phyloP scores from a whole-genome alignment of 2,797 vertebrate species.

The Squalus acanthias region DNA sequence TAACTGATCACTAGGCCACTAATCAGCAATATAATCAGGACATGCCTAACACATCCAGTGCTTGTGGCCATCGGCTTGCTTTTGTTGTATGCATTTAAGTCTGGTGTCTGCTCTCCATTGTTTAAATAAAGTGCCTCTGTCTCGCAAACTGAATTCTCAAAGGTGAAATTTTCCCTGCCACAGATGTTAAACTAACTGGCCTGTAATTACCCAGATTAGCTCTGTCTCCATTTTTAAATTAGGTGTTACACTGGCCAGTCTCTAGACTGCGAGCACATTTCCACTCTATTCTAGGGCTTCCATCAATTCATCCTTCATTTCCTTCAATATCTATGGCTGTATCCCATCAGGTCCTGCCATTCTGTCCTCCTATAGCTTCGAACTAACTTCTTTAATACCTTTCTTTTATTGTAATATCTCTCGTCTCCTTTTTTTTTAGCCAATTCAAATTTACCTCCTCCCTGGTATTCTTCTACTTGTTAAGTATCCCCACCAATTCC shows the following conservation, averaged over 20 bases:
- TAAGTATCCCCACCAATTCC: not conserved
- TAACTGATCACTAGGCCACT: not conserved
- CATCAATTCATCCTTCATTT: not conserved
- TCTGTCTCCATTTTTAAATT: not conserved
- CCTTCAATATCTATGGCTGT: not conserved
- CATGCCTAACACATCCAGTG: not conserved
- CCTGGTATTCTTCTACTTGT: not conserved
- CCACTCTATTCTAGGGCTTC: not conserved
- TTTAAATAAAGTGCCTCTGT: not conserved
- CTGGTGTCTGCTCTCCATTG: not conserved
- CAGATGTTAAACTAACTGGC: not conserved
- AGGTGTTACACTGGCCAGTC: not conserved
- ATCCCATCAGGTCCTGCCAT: not conserved
- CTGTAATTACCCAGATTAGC: not conserved
- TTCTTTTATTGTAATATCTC: not conserved
- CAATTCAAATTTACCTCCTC: not conserved
- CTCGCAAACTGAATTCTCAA: not conserved
- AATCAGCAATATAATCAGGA: constrained; percentile 2
- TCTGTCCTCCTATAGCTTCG: not conserved
- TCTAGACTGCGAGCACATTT: not conserved
- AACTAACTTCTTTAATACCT: not conserved
- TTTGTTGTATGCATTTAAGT: not conserved
- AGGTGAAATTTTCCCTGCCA: constrained; percentile 10
- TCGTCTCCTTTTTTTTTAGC: not conserved
- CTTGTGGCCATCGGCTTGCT: not conserved